These are phyloP conservation scores for Meta bourneti DNA, from an alignment of 2,888 invertebrate genomes.

Conservation along the genomic window DNA sequence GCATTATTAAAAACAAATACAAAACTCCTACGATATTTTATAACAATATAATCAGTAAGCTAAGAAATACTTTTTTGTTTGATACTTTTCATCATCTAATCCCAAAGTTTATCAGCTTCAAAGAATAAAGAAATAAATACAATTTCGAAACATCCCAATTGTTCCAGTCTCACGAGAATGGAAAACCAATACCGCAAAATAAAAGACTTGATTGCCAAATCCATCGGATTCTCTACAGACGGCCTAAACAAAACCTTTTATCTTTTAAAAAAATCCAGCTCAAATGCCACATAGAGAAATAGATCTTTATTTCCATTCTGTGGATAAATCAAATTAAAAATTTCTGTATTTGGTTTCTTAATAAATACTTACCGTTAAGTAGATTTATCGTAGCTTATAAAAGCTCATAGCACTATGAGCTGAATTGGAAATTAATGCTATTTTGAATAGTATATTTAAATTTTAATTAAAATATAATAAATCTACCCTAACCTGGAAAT, in stretches of 20 bases:
- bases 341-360: too few species aligned
- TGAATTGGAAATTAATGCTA: too few species aligned
- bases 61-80: neutral
- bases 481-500: too few species aligned
- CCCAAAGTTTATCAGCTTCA: neutral
- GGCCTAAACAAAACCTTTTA: neutral
- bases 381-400: too few species aligned
- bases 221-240: neutral
- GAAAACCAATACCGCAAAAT: slow-evolving; percentile 2
- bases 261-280: neutral
- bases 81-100: neutral
- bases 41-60: slow-evolving; percentile 3
- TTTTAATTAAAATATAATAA: too few species aligned
- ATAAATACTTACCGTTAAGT: too few species aligned
- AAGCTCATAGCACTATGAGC: too few species aligned
- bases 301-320: too few species aligned
- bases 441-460: too few species aligned
- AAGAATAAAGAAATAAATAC: slow-evolving; percentile 15
- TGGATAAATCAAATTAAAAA: too few species aligned
- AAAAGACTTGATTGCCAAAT: slow-evolving; percentile 18
- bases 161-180: neutral
- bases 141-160: neutral
- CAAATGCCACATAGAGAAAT: neutral
- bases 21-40: neutral
- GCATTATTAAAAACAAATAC: neutral